These are phyloP conservation scores for Apolygus lucorum DNA, from an alignment of 1,140 invertebrate species.

Conservation along the genomic window DNA sequence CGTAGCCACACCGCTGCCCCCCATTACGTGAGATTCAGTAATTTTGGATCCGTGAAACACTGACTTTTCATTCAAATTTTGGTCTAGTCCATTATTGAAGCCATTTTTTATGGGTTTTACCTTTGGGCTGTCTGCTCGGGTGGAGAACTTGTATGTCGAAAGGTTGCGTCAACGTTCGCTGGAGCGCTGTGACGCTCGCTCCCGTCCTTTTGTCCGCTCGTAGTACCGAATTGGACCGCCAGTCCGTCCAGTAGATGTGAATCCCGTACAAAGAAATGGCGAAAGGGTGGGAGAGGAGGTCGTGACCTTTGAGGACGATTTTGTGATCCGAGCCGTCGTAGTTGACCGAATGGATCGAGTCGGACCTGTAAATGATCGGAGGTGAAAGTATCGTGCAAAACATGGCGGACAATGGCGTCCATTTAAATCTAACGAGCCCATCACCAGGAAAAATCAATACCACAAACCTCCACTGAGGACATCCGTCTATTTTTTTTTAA, in stretches of 20 bases:
- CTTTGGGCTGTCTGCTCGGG: slow-evolving; percentile 48
- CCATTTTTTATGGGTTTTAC: too few species aligned
- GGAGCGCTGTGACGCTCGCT: slow-evolving; percentile 47
- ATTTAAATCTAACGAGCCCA: too few species aligned
- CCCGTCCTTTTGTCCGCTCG: slow-evolving; percentile 59
- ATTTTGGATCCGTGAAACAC: too few species aligned
- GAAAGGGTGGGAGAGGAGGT: slow-evolving; percentile 54
- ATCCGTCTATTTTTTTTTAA: too few species aligned
- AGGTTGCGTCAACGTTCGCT: slow-evolving; percentile 52
- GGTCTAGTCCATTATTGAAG: too few species aligned
- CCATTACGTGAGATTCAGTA: too few species aligned
- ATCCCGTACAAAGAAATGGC: slow-evolving; percentile 54
- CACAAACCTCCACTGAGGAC: too few species aligned
- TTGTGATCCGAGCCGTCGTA: slow-evolving; percentile 49
- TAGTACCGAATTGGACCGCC: slow-evolving; percentile 54
- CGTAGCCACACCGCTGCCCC: too few species aligned
- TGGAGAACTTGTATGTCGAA: slow-evolving; percentile 60
- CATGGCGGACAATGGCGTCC: too few species aligned
- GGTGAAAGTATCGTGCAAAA: too few species aligned
- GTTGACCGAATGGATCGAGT: slow-evolving; percentile 70
- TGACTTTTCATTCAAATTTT: too few species aligned
- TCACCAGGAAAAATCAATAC: too few species aligned
- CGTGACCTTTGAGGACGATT: slow-evolving; percentile 46
- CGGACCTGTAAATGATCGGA: slow-evolving; percentile 56
- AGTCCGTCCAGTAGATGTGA: slow-evolving; percentile 60